phyloP scores from a whole-genome alignment of 2,888 invertebrate genomes.

The Amphipoea oculea region DNA sequence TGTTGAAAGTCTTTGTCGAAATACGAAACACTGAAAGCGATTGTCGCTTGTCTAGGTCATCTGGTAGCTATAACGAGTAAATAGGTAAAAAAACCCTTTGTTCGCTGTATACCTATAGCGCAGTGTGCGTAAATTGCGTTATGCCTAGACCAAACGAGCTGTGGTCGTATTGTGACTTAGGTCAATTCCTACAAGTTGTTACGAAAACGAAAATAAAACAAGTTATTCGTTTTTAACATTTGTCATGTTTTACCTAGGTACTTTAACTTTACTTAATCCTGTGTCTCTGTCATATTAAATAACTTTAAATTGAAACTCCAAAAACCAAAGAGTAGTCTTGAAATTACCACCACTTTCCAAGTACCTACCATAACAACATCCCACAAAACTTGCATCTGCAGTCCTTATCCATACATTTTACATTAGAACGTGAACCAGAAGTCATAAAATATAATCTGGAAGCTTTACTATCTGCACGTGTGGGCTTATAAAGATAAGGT shows the following conservation, averaged over 20 bases:
- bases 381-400: not conserved
- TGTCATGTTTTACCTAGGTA: not conserved
- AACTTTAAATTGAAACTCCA: not conserved
- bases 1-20: not conserved
- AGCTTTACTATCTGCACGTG: slow-evolving; percentile 67
- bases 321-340: not conserved
- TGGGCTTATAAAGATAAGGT: slow-evolving; percentile 69
- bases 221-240: not conserved
- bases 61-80: not conserved
- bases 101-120: no score
- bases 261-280: not conserved
- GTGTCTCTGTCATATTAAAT: not conserved
- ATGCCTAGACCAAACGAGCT: no score
- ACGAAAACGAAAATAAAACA: not conserved
- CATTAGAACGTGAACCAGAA: slow-evolving; percentile 42
- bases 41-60: not conserved
- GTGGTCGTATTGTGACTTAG: no score
- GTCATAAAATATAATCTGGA: slow-evolving; percentile 65
- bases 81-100: no score
- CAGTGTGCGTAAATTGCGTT: no score
- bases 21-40: no score
- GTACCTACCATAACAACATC: not conserved
- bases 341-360: not conserved
- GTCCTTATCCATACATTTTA: slow-evolving; percentile 46
- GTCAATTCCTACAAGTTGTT: not conserved